Evolutionary conservation across 2,113 vertebrate genomes (phyloP).

Genomic region (Corythoichthys haematopterus): DNA sequence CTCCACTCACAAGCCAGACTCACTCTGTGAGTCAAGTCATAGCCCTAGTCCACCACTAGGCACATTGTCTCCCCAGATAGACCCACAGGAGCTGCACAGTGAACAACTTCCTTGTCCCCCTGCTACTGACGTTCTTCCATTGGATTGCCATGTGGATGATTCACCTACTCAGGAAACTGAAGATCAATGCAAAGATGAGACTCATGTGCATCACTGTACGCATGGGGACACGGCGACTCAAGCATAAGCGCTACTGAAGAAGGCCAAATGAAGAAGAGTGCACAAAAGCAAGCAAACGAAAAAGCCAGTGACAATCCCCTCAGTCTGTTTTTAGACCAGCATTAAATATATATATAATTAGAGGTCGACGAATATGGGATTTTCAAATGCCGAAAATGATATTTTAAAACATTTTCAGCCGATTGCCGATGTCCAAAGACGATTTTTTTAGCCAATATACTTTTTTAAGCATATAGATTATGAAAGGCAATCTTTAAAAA

Average conservation of each 20-base stretch:
- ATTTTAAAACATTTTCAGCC: too few relatives aligned
- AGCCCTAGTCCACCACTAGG: slow-evolving; percentile 19
- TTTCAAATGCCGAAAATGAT: too few relatives aligned
- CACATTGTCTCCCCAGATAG: slow-evolving; percentile 5
- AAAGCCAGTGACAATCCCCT: slow-evolving; percentile 44
- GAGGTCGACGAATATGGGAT: too few relatives aligned
- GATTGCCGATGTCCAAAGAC: too few relatives aligned
- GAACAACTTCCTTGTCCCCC: slow-evolving; percentile 17
- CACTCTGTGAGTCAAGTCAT: slow-evolving; percentile 12
- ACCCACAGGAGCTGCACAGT: slow-evolving; percentile 10
- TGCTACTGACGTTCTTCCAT: slow-evolving; percentile 20
- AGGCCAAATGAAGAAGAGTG: slow-evolving; percentile 5
- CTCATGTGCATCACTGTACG: slow-evolving; percentile 20
- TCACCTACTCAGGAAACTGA: not conserved
- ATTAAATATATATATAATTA: not conserved
- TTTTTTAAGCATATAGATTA: too few relatives aligned
- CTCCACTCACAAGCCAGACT: slow-evolving; percentile 12
- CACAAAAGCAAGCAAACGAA: not conserved
- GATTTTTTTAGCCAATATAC: too few relatives aligned
- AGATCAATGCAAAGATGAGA: slow-evolving; percentile 20
- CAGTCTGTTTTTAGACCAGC: slow-evolving; percentile 18
- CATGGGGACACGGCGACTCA: slow-evolving; percentile 23
- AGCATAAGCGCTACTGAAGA: slow-evolving; percentile 11
- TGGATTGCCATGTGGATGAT: not conserved
- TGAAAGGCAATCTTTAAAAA: too few relatives aligned